Conservation (phyloP, 2,113 vertebrate species). For the Cheirogaleus medius region DNA sequence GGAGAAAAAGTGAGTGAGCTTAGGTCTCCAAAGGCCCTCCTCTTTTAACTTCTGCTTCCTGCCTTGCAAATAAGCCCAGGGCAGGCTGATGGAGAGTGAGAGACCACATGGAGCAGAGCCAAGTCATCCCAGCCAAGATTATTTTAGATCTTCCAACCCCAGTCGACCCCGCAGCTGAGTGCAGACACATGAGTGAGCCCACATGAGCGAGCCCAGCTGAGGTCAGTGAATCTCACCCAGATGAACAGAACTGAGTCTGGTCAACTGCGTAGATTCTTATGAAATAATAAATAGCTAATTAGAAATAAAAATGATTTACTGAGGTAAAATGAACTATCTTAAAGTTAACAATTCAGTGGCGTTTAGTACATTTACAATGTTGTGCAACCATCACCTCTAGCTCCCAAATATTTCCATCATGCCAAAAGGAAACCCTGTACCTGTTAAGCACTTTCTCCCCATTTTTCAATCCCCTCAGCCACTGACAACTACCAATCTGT, state of each 20-base stretch:
- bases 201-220: neutral
- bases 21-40: neutral
- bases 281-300: neutral
- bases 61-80: neutral
- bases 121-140: neutral
- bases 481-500: neutral
- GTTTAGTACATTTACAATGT: neutral
- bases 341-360: neutral
- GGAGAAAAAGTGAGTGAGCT: neutral
- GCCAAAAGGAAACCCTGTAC: neutral
- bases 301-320: neutral
- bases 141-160: neutral
- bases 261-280: neutral
- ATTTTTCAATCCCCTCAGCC: neutral
- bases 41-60: neutral
- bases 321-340: neutral
- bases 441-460: neutral
- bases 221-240: neutral
- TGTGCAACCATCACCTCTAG: neutral
- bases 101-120: neutral
- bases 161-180: neutral
- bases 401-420: neutral
- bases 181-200: neutral
- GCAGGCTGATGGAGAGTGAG: neutral
- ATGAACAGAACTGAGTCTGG: neutral